These are phyloP conservation scores for Drosophila kokeensis DNA, from an alignment of 2,888 invertebrate genomes.

Conservation along the genomic window DNA sequence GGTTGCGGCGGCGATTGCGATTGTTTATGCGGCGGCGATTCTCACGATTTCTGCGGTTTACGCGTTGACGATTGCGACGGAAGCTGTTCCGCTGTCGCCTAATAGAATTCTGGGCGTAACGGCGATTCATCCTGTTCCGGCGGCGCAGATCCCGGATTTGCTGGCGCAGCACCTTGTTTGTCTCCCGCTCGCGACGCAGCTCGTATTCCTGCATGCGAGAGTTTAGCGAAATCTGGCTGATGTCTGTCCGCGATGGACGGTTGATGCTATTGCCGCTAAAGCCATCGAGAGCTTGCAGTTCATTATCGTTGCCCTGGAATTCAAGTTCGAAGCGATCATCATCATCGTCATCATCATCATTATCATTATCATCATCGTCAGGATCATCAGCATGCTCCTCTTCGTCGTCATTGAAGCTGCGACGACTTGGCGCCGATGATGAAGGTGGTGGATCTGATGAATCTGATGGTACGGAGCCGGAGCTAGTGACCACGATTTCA, in stretches of 20 bases:
- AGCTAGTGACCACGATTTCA: no score
- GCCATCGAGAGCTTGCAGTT: not conserved
- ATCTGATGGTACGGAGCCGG: fast-evolving
- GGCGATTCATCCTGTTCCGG: not conserved
- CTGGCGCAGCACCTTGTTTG: slow-evolving; percentile 47
- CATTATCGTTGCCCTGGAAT: slow-evolving; percentile 15
- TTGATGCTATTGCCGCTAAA: slow-evolving; percentile 10
- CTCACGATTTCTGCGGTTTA: slow-evolving; percentile 10
- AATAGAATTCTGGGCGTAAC: not conserved
- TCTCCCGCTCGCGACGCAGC: slow-evolving; percentile 56
- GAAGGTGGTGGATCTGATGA: no score
- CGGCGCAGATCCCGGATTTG: slow-evolving; percentile 14
- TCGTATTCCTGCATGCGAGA: slow-evolving; percentile 44
- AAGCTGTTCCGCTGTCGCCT: not conserved
- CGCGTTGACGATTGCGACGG: slow-evolving; percentile 21
- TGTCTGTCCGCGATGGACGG: not conserved
- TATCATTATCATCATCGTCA: slow-evolving; percentile 15
- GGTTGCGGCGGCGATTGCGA: slow-evolving; percentile 16
- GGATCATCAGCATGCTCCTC: slow-evolving; percentile 12
- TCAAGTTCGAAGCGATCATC: slow-evolving; percentile 5
- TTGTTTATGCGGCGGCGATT: slow-evolving; percentile 15
- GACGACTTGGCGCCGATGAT: fast-evolving
- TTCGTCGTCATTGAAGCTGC: slow-evolving; percentile 8
- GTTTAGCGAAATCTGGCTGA: not conserved
- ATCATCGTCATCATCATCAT: slow-evolving; percentile 26